Conservation (phyloP, 2,797 vertebrate species). For the Sarcophilus harrisii region DNA sequence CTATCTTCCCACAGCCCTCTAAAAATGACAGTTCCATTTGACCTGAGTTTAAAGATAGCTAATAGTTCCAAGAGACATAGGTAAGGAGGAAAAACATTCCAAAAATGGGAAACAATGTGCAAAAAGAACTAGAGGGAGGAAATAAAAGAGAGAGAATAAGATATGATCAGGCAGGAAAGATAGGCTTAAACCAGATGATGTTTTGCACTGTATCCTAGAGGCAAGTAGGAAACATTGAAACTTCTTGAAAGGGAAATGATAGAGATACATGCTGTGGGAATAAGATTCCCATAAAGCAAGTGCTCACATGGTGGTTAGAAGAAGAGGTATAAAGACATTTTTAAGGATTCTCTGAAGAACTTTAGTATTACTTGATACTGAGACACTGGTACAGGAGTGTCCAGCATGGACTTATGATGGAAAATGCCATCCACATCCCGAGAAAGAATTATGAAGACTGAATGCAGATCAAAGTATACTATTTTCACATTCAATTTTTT, state of each 20-base stretch:
- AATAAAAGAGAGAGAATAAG: neutral
- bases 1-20: neutral
- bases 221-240: neutral
- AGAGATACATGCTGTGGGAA: neutral
- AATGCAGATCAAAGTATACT: too few species aligned
- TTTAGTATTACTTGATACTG: too few species aligned
- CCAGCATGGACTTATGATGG: too few species aligned
- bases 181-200: neutral
- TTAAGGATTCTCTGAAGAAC: too few species aligned
- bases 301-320: neutral
- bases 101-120: neutral
- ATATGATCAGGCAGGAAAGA: neutral
- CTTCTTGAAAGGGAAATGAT: neutral
- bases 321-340: too few species aligned
- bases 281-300: neutral
- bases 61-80: neutral
- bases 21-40: neutral
- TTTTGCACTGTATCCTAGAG: neutral
- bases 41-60: neutral
- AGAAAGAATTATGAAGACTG: too few species aligned
- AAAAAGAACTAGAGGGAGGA: neutral
- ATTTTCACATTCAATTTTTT: too few species aligned
- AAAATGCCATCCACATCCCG: too few species aligned
- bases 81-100: neutral
- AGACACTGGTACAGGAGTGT: too few species aligned